phyloP scores from a whole-genome alignment of 37 sponge, comb jelly and placozoan genomes.

The Spongilla lacustris region DNA sequence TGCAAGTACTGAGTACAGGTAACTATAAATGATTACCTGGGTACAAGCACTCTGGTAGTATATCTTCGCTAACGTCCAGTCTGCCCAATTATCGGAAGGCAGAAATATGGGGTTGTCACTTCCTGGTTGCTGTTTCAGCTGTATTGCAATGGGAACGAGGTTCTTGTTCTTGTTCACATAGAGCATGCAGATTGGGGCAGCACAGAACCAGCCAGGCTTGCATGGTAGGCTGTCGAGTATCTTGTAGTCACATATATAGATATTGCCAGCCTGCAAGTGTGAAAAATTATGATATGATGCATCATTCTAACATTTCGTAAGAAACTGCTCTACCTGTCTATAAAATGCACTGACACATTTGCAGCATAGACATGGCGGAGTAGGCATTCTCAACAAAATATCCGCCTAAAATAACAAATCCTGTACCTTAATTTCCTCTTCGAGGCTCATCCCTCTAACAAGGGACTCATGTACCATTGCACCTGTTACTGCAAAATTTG shows the following conservation, averaged over 20 bases:
- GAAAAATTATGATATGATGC: no score
- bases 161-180: constrained; percentile 12
- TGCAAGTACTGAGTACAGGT: no score
- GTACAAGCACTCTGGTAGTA: constrained; percentile 19
- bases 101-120: constrained; percentile 63
- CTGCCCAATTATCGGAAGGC: constrained; percentile 44
- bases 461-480: constrained; percentile 33
- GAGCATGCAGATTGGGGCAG: constrained; percentile 54
- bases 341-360: no score
- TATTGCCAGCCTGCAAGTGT: constrained; percentile 57
- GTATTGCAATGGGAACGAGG: constrained; percentile 61
- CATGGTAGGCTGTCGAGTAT: constrained; percentile 45
- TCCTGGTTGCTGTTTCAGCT: constrained; percentile 45
- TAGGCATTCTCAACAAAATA: no score
- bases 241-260: constrained; percentile 66
- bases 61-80: constrained; percentile 67
- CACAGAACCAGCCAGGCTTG: constrained; percentile 31
- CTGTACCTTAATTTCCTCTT: constrained; percentile 62
- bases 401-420: no score
- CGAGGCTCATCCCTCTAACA: constrained; percentile 7
- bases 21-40: constrained; percentile 30
- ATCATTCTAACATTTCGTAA: no score
- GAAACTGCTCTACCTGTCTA: no score
- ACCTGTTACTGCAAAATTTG: constrained; percentile 63
- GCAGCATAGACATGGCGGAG: no score